Conservation (phyloP, 2,797 vertebrate genomes). For the Rhinella marina region DNA sequence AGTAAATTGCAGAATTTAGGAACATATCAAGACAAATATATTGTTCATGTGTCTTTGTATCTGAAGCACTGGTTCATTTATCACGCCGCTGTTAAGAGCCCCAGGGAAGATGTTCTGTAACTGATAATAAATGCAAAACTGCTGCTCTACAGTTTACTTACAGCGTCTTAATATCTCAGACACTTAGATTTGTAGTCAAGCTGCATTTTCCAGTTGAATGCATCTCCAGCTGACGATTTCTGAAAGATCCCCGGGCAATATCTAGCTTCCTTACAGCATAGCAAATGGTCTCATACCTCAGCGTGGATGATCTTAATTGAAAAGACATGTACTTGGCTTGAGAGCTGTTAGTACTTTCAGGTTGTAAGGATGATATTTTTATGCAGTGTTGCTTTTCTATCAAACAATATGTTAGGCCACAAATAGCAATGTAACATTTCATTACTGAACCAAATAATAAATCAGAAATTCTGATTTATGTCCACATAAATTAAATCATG, state of each 20-base stretch:
- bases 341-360: constrained; percentile 16
- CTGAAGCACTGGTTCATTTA: constrained; percentile 4
- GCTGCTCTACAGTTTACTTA: constrained; percentile 16
- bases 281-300: constrained; percentile 37
- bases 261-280: constrained; percentile 33
- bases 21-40: neutral
- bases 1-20: neutral
- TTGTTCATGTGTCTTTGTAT: neutral
- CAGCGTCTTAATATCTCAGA: neutral
- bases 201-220: constrained; percentile 43
- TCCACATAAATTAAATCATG: neutral
- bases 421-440: neutral
- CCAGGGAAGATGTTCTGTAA: constrained; percentile 3
- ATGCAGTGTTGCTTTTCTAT: neutral
- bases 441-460: neutral
- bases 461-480: neutral
- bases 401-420: neutral
- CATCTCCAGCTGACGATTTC: constrained; percentile 23
- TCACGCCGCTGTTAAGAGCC: neutral
- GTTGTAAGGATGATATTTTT: neutral
- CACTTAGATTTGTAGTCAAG: constrained; percentile 21
- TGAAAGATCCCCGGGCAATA: constrained; percentile 24
- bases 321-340: constrained; percentile 22
- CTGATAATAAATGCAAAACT: constrained; percentile 22
- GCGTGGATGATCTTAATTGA: constrained; percentile 37